Evolutionary conservation across 2,113 vertebrate genomes (phyloP), one percentile per base, ranked within the genome.

Genomic region (Egretta garzetta): DNA sequence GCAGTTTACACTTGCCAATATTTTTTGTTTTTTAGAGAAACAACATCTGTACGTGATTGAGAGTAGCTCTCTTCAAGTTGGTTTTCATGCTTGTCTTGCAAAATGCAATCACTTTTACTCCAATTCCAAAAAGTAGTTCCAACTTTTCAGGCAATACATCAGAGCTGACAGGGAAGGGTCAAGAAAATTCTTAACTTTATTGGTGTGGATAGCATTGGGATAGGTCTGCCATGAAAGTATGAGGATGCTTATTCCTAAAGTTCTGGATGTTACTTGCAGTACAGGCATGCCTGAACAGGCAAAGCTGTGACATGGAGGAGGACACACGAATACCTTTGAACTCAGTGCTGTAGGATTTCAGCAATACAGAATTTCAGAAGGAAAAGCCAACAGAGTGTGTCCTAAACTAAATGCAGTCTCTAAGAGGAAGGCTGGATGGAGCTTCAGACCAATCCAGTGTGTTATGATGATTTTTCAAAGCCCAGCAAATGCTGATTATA

Each of bases 11-110:
- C 33, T 94, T 91, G 91, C 94, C 94, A 96, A 3, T 77, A 26
- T 33, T 64, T 88, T 47, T 49, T 35, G 8, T 59, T 62, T 45
- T 55, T 49, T 47, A 35, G 91, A 82, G 58, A 56, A 87, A 49
- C 83, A 96, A 75, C 93, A 96, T 96, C 94, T 97, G 94, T 75
- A 17, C 35, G 3, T 66, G 77, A 82, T 81, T 87, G 92, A 50
- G 77, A 55, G 41, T 43, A 56, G 66, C 62, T 91, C 56, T 49
- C 27, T 56, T n/a, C n/a, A 21, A 62, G 62, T 41, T 71, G 49
- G 33, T 47, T 91, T 93, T 74, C 23, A 4, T 76, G 66, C 80
- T 94, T 81, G 70, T 75, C 86, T 94, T 95, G 92, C 76, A 91
- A 56, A 95, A 88, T 3, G 59, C 47, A 89, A 4, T 90, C 72